Evolutionary conservation across 2,888 invertebrate genomes (phyloP), one percentile per base, ranked within the genome.

Genomic region (Branchinecta sandiegonensis): DNA sequence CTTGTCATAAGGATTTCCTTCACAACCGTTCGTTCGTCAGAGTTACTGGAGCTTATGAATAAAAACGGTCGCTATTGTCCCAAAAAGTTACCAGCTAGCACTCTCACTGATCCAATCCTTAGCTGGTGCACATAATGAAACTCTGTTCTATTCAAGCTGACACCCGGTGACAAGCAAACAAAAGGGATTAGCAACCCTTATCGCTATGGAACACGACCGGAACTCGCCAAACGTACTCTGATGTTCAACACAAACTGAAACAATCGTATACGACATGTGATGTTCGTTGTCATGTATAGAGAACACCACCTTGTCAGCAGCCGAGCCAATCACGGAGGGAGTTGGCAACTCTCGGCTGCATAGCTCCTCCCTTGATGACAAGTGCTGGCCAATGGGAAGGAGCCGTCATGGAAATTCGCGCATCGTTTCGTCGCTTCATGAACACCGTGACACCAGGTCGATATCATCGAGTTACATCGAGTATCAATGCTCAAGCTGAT

Each of bases 181-280:
- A 37, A 56, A 56, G 63, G 63, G 63, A 56, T 56, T 56, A 56
- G 63, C 63, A 56, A 56, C 14, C 63, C 63, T 56, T 56, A 56
- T 56, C 63, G 23, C 63, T 23, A n/a, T 56, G 14, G 10, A 56
- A 56, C 63, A 56, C 14, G 23, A 56, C 63, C 63, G 63, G 63
- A 56, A 56, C 63, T 17, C 63, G n/a, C 37, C 63, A 56, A 56
- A 56, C 63, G 23, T 56, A 23, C 63, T 56, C 63, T 17, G 63
- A 56, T 56, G 63, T 56, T 56, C 63, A 56, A 56, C 63, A 56
- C 63, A 17, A 56, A 56, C 63, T 56, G 63, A 56, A 56, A 56
- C 63, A 56, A 56, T 56, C 23, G 63, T 56, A 56, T 56, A 56
- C n/a, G 63, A 56, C 63, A 56, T 56, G 63, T 56, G 63, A 56